A percentile compares a stretch with the other conserved stretches of the same genome.
Conservation (phyloP, 2,797 vertebrate species). For the Helicolenus hilgendorfi region DNA sequence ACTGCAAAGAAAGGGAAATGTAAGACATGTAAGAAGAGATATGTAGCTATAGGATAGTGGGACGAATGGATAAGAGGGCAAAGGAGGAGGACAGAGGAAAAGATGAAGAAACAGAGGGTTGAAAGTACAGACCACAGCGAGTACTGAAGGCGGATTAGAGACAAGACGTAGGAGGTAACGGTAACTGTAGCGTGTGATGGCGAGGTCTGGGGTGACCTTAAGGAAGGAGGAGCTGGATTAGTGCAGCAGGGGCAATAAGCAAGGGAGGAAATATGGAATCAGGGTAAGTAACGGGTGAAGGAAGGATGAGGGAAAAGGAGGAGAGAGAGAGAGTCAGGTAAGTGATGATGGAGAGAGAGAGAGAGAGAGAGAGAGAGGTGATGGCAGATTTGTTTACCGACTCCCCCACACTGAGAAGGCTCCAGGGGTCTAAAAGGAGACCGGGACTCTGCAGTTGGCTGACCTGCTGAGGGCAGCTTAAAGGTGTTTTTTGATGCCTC, state of each 20-base stretch:
- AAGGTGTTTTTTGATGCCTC: conserved; percentile 16
- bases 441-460: conserved; percentile 53
- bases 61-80: neutral
- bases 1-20: neutral
- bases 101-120: neutral
- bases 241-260: neutral
- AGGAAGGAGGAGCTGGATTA: neutral
- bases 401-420: conserved; percentile 76
- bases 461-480: conserved; percentile 20
- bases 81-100: neutral
- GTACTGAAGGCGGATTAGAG: neutral
- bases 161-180: neutral
- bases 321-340: neutral
- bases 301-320: neutral
- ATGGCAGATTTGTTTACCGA: conserved; percentile 67
- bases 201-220: neutral
- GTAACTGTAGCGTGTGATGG: neutral
- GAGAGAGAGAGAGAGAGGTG: conserved; percentile 30
- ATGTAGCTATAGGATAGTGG: neutral
- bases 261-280: neutral
- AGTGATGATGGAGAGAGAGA: neutral
- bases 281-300: neutral
- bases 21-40: neutral
- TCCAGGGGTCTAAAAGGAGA: conserved; percentile 82
- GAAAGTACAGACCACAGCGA: neutral